Evolutionary conservation across 2,888 invertebrate species (phyloP), one percentile per base, ranked within the genome.

Genomic region (Harpagoxenus sublaevis): DNA sequence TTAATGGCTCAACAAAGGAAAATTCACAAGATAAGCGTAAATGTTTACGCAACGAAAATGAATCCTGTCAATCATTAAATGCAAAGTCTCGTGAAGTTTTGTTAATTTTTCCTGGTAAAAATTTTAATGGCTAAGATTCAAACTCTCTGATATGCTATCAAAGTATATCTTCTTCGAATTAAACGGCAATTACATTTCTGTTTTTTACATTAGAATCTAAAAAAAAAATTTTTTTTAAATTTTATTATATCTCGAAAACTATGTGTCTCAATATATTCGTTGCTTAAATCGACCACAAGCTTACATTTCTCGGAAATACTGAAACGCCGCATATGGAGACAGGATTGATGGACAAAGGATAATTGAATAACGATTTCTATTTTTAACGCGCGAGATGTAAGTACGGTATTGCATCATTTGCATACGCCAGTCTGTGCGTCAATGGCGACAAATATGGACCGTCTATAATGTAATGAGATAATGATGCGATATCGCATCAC

Each of bases 401-500:
- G 12, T 79, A 31, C 12, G n/a, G 39, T 39, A 23, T 42, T 35
- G 62, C 48, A 53, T 79, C 31, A 82, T 77, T 63, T 81, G n/a
- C 42, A 42, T 18, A 45, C 63, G n/a, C 35, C 66, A 23, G 75
- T 23, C 66, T 31, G 42, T 42, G 42, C 63, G 57, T 63, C 53
- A 42, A 81, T 81, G 63, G 63, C 62, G 62, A 78, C 82, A 55
- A 82, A 82, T 82, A 79, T 79, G 79, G 79, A 74, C 35, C 48
- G 75, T 73, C 81, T 63, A 53, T 78, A 63, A 53, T 55, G 63
- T 65, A 81, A 77, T 75, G 42, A 63, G 63, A 78, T 74, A 71
- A 45, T 62, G 63, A 78, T 28, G 53, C 9, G 60, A 81, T 71
- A 82, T 78, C 63, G 79, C 81, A 60, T 63, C 65, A 53, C 42